These are phyloP conservation scores for Eupithecia dodoneata DNA, from an alignment of 2,888 invertebrate genomes.

Conservation along the genomic window DNA sequence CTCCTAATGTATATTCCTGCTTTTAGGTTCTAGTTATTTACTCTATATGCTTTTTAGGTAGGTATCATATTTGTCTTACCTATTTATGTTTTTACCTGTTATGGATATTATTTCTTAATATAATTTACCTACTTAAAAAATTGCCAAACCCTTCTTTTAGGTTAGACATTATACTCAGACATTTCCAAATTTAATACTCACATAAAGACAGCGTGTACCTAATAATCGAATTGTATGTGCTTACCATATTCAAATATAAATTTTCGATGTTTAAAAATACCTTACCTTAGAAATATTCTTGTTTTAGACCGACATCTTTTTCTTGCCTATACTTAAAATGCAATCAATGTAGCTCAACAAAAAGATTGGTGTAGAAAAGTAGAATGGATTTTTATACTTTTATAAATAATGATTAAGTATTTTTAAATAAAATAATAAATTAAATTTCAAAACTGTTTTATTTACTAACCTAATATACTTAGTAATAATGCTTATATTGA, in stretches of 20 bases:
- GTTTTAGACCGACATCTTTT: neutral
- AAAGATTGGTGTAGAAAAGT: constrained; percentile 15
- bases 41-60: neutral
- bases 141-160: neutral
- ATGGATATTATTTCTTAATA: neutral
- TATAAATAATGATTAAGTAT: constrained; percentile 80
- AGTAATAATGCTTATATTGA: too few species aligned
- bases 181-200: neutral
- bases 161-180: neutral
- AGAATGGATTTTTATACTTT: constrained; percentile 63
- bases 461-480: constrained; percentile 4
- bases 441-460: constrained; percentile 21
- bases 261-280: neutral
- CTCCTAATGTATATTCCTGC: neutral
- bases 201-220: neutral
- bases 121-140: neutral
- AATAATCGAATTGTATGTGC: neutral
- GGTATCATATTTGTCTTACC: neutral
- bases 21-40: neutral
- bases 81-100: neutral
- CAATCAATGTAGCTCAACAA: constrained; percentile 35
- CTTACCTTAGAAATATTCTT: neutral
- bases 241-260: neutral
- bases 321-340: constrained; percentile 10
- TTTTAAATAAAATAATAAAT: constrained; percentile 69